Evolutionary conservation across 2,797 vertebrate species (phyloP).

Genomic region (Ibycter americanus): DNA sequence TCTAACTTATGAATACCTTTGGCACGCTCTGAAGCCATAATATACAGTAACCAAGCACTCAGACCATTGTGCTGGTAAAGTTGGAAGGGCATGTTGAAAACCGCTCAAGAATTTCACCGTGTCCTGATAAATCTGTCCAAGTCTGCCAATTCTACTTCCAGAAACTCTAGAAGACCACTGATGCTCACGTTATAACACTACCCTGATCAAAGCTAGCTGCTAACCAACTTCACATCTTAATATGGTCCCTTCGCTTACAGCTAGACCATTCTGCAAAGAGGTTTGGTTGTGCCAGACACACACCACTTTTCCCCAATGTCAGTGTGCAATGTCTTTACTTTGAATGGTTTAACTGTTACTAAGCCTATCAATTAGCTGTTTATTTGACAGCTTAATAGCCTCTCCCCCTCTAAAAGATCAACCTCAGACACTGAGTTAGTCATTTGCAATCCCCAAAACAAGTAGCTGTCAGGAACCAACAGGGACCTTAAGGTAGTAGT

Average conservation of each 20-base stretch:
- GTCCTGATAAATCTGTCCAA: not conserved
- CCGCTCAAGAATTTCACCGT: not conserved
- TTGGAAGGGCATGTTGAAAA: not conserved
- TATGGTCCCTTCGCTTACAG: not conserved
- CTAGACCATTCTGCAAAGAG: not conserved
- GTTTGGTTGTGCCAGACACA: not conserved
- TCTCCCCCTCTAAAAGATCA: not conserved
- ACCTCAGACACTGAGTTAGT: not conserved
- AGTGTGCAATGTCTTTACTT: not conserved
- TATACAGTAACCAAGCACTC: not conserved
- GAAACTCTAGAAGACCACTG: not conserved
- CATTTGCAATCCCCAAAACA: not conserved
- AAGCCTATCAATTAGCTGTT: not conserved
- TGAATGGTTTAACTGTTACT: not conserved
- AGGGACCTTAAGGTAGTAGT: not conserved
- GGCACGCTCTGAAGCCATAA: not conserved
- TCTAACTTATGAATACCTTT: not conserved
- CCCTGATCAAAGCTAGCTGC: not conserved
- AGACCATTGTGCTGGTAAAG: not conserved
- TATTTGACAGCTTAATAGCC: not conserved
- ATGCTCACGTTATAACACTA: not conserved
- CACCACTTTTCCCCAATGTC: not conserved
- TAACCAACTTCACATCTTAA: not conserved
- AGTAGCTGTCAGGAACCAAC: not conserved
- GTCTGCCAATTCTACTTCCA: not conserved